Evolutionary conservation across 2,113 vertebrate genomes (phyloP).

Genomic region (Trichechus manatus): DNA sequence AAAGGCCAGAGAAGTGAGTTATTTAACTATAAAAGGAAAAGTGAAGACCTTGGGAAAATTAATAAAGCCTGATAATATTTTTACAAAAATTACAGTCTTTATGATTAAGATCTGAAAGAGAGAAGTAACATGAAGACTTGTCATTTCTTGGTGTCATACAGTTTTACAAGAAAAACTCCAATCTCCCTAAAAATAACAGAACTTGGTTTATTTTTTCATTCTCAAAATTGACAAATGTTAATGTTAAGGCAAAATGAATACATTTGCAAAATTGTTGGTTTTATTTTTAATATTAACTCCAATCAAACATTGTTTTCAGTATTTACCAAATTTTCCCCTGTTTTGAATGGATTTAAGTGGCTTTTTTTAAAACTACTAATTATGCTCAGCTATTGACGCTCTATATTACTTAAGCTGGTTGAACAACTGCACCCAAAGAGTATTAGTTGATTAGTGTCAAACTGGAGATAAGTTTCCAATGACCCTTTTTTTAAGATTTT

Average conservation of each 20-base stretch:
- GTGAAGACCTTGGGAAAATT: not conserved
- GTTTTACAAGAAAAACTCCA: not conserved
- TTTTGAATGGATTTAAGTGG: not conserved
- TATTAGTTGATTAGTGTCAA: not conserved
- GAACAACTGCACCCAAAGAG: not conserved
- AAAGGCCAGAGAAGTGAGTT: not conserved
- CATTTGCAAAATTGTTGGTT: not conserved
- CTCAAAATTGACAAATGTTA: not conserved
- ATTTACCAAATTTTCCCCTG: not conserved
- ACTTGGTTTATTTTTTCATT: not conserved
- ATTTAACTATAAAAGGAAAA: not conserved
- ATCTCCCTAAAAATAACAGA: not conserved
- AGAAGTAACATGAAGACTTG: not conserved
- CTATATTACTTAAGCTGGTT: not conserved
- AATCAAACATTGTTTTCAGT: not conserved
- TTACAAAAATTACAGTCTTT: not conserved
- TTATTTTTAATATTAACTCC: not conserved
- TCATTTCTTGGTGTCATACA: not conserved
- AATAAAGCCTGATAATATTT: constrained; percentile 35
- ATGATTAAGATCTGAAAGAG: not conserved
- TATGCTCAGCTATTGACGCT: not conserved
- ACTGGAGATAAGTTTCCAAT: not conserved
- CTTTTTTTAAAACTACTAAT: not conserved
- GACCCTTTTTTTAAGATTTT: constrained; percentile 13
- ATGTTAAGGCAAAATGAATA: not conserved